Evolutionary conservation across 1,140 invertebrate genomes (phyloP).

Genomic region (Apolygus lucorum): DNA sequence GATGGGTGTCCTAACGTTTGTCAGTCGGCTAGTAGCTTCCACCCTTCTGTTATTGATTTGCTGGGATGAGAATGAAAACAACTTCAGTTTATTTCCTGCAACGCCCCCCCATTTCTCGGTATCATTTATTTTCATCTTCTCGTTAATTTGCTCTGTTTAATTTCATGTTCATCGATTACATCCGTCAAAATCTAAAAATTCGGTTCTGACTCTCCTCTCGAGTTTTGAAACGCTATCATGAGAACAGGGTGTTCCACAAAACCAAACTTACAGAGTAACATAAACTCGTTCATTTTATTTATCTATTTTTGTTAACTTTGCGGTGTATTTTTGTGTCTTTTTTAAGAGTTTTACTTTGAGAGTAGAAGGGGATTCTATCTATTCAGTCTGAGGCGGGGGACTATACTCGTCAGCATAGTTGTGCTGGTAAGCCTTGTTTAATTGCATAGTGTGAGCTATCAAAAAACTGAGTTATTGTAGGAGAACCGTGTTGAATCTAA

Average conservation of each 20-base stretch:
- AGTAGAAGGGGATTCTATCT: slow-evolving; percentile 38
- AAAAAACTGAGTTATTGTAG: too few relatives aligned
- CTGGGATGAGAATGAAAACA: not conserved
- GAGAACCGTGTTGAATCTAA: too few relatives aligned
- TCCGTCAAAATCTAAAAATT: not conserved
- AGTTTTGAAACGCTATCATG: not conserved
- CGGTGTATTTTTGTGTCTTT: too few relatives aligned
- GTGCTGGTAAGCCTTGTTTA: slow-evolving; percentile 39
- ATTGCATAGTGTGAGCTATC: too few relatives aligned
- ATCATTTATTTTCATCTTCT: not conserved
- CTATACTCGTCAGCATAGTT: slow-evolving; percentile 43
- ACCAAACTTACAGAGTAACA: too few relatives aligned
- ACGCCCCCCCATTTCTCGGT: not conserved
- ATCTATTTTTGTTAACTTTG: not conserved
- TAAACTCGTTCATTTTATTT: too few relatives aligned
- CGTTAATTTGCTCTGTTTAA: not conserved
- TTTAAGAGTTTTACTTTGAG: too few relatives aligned
- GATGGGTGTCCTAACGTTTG: not conserved
- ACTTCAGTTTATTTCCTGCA: slow-evolving; percentile 4
- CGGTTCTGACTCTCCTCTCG: not conserved
- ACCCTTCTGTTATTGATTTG: slow-evolving; percentile 1
- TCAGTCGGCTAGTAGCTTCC: not conserved
- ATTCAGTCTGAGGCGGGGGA: slow-evolving; percentile 44
- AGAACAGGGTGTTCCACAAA: not conserved
- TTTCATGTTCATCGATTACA: not conserved